Base-by-base conservation (phyloP, 2,888 invertebrate genomes). In the Nycteola revayana region DNA sequence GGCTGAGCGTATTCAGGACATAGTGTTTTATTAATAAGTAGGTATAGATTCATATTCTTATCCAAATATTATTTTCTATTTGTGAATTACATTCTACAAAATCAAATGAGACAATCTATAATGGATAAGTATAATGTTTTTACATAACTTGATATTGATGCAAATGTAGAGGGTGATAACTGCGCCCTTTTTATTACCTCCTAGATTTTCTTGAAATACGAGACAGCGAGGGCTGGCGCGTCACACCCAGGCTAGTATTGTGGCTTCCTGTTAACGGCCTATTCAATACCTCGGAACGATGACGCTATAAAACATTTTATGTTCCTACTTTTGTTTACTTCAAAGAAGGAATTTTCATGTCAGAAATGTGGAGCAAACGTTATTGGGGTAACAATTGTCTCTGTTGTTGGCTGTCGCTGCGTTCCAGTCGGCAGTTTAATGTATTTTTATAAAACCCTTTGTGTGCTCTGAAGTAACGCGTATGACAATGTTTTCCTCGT, bases 261-360 rank as follows among this genome's bases (percentile, higher is more conserved):
- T 59, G 68, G 64, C 52, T 45, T 42, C 39, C 54, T 49, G 53
- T 54, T 60, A 56, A 56, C 58, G 40, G 45, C 42, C 50, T 55
- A 60, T 58, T 53, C 60, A 42, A 36, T 30, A 46, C 49, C 56
- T 60, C 59, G 43, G 51, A 66, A 51, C 55, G 61, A 41, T 53
- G 32, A 54, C 64, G 66, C 66, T 68, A 80, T 78, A 83, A 82
- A 81, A 81, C 75, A 74, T 81, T 83, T 81, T 75, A 78, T 71
- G 66, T 66, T 68, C 71, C 71, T 66, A 69, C 72, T 77, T 73
- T 76, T 81, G 75, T 81, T 81, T 75, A 75, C 66, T 73, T 72
- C 71, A 74, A 74, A 75, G 68, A 50, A 55, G 62, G 56, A 60
- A 66, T 66, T 66, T 56, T 54, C 63, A 62, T 66, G 66, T 61